These are phyloP conservation scores for Tetrao urogallus DNA, from an alignment of 2,113 vertebrate genomes.

Conservation along the genomic window DNA sequence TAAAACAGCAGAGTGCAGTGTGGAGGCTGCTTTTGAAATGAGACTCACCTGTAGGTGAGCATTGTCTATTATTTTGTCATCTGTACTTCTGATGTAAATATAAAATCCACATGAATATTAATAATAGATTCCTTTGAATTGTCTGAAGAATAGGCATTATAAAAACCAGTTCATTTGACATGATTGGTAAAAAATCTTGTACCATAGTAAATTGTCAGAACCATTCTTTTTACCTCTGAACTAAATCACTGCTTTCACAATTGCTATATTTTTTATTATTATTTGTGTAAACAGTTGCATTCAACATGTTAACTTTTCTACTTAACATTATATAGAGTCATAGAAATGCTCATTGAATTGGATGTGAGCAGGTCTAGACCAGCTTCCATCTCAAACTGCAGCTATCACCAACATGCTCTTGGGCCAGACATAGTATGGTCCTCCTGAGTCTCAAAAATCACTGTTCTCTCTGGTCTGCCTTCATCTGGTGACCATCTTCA, in stretches of 20 bases:
- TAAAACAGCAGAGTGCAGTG: background rate
- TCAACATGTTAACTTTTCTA: background rate
- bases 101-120: background rate
- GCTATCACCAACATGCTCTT: background rate
- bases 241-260: background rate
- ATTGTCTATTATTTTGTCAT: background rate
- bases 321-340: background rate
- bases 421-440: background rate
- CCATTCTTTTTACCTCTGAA: background rate
- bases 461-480: background rate
- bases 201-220: background rate
- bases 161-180: background rate
- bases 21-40: background rate
- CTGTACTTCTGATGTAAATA: slow-evolving; percentile 16
- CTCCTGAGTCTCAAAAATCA: background rate
- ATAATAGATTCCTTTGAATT: background rate
- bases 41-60: background rate
- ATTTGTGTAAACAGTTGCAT: background rate
- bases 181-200: background rate
- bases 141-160: background rate
- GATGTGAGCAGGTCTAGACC: background rate
- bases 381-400: background rate
- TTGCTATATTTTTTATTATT: background rate
- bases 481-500: background rate
- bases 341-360: background rate